Evolutionary conservation across 2,797 vertebrate genomes (phyloP).

Genomic region (Tenualosa thibaudeaui): DNA sequence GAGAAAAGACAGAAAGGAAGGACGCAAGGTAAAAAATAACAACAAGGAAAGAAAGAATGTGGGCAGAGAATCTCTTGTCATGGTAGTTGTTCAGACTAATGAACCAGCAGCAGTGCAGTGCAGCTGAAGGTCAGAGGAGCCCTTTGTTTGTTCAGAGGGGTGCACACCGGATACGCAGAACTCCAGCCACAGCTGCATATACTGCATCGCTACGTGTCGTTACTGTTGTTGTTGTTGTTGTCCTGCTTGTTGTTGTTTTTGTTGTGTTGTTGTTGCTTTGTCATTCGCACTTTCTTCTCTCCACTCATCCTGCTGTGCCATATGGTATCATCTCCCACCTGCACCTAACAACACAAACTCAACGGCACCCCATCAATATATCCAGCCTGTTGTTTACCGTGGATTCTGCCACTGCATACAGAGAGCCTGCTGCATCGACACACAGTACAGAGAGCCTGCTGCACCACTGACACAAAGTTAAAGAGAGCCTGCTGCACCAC

Average conservation of each 20-base stretch:
- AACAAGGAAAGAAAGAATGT: not conserved
- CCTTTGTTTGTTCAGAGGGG: not conserved
- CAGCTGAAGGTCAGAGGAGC: conserved; percentile 23
- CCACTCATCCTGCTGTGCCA: not conserved
- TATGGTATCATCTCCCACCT: conserved; percentile 14
- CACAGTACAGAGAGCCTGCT: not conserved
- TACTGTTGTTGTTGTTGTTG: not conserved
- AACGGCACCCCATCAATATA: not conserved
- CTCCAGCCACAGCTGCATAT: not conserved
- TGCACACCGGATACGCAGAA: not conserved
- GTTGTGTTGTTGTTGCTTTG: not conserved
- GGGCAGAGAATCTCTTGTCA: not conserved
- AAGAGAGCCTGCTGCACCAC: not conserved
- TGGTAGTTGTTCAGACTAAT: conserved; percentile 10
- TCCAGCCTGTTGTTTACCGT: not conserved
- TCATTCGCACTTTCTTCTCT: not conserved
- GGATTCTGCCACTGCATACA: not conserved
- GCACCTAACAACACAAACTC: conserved; percentile 14
- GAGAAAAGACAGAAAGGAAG: not conserved
- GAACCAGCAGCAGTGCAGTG: not conserved
- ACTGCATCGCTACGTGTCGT: not conserved
- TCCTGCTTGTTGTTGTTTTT: not conserved
- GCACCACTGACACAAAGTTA: not conserved
- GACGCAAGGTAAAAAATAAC: not conserved
- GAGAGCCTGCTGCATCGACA: not conserved